Evolutionary conservation across 2,888 invertebrate species (phyloP).

Genomic region (Gari tellinella): DNA sequence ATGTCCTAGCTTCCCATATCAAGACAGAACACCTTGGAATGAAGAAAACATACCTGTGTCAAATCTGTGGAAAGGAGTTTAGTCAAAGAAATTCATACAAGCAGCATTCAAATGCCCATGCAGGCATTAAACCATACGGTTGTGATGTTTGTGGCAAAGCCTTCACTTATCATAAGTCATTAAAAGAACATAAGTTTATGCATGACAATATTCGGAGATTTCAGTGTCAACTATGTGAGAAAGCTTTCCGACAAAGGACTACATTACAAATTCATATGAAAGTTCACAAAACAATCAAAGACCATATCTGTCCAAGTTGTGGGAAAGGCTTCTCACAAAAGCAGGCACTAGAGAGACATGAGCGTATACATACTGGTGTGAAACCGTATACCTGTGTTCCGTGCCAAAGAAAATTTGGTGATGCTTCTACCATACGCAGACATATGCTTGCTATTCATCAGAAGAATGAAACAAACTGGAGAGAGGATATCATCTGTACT

Average conservation of each 20-base stretch:
- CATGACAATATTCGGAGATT: constrained; percentile 82
- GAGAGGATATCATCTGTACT: constrained; percentile 59
- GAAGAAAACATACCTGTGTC: constrained; percentile 72
- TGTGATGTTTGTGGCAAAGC: constrained; percentile 75
- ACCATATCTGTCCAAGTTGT: constrained; percentile 82
- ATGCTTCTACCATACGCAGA: constrained; percentile 74
- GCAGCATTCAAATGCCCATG: constrained; percentile 77
- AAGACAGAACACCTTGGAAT: constrained; percentile 74
- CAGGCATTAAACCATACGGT: constrained; percentile 73
- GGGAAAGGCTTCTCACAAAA: constrained; percentile 84
- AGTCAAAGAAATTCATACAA: constrained; percentile 74
- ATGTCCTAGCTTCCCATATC: constrained; percentile 69
- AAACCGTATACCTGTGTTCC: constrained; percentile 83
- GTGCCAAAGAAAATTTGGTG: constrained; percentile 82
- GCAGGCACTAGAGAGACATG: constrained; percentile 84
- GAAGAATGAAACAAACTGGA: constrained; percentile 71
- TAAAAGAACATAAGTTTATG: constrained; percentile 80
- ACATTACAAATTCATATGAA: constrained; percentile 84
- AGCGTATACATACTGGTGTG: constrained; percentile 84
- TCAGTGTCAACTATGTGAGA: constrained; percentile 82
- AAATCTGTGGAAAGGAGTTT: constrained; percentile 77
- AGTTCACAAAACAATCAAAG: constrained; percentile 83
- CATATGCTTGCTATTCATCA: constrained; percentile 78
- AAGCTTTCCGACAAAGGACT: constrained; percentile 83
- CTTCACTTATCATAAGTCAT: constrained; percentile 77